These are phyloP conservation scores for Sinodicranocentrus sp. DNA, from an alignment of 2,888 invertebrate genomes.

Conservation along the genomic window DNA sequence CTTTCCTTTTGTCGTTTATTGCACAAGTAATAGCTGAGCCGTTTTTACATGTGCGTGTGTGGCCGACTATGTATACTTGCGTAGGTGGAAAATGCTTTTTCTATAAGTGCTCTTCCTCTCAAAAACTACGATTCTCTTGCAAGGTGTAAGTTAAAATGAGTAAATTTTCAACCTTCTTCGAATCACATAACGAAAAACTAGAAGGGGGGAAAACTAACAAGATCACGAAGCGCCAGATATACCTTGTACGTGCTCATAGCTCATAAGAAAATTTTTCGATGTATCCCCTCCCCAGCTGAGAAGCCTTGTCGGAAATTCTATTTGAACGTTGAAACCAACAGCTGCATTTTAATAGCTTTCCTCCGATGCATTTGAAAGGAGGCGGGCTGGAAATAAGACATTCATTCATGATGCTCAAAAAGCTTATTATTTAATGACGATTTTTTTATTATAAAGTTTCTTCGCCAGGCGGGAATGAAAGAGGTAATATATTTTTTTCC, in stretches of 20 bases:
- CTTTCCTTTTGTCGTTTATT: slow-evolving; percentile 49
- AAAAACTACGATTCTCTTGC: not conserved
- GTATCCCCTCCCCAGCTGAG: slow-evolving; percentile 24
- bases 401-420: slow-evolving; percentile 52
- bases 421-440: slow-evolving; percentile 67
- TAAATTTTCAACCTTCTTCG: slow-evolving; percentile 47
- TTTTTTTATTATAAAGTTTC: slow-evolving; percentile 46
- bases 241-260: slow-evolving; percentile 58
- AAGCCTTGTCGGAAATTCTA: slow-evolving; percentile 59
- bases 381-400: slow-evolving; percentile 62
- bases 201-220: slow-evolving; percentile 44
- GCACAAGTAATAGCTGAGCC: not conserved
- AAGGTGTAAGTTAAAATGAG: slow-evolving; percentile 13
- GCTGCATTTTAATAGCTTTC: slow-evolving; percentile 66
- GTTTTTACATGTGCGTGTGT: not conserved
- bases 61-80: not conserved
- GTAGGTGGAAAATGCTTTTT: not conserved
- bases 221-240: slow-evolving; percentile 47
- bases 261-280: slow-evolving; percentile 36
- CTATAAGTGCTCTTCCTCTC: not conserved
- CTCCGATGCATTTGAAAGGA: slow-evolving; percentile 27
- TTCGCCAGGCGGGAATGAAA: slow-evolving; percentile 5
- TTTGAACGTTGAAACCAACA: slow-evolving; percentile 53
- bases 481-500: slow-evolving; percentile 51
- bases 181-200: slow-evolving; percentile 15